Conservation (phyloP, 64 coral and sea anemone species). For the Hydrozoanthus tunicans region DNA sequence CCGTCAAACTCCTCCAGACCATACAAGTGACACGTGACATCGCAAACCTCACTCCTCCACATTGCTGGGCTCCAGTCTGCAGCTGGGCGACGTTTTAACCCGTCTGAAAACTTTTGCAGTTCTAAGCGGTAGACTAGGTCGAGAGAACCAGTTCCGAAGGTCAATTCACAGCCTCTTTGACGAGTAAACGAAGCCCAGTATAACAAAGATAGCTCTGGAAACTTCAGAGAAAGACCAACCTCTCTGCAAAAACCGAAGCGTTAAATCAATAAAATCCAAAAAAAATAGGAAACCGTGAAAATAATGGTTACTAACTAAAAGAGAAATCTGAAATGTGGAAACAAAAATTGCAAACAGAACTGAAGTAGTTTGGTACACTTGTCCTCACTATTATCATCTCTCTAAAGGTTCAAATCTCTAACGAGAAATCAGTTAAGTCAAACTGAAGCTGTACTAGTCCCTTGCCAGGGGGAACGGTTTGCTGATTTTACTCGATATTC, state of each 20-base stretch:
- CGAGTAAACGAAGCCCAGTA: conserved; percentile 97
- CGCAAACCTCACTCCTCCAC: conserved; percentile 71
- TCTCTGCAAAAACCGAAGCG: conserved; percentile 52
- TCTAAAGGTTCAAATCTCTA: no score
- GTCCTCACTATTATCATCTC: no score
- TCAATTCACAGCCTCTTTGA: conserved; percentile 83
- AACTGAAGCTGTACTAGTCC: no score
- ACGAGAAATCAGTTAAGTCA: no score
- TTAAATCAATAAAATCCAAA: background rate
- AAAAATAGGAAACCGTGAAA: background rate
- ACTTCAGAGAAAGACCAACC: conserved; percentile 77
- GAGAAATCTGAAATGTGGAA: no score
- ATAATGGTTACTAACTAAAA: no score
- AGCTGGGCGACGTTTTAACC: conserved; percentile 70
- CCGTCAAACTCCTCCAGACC: conserved; percentile 81
- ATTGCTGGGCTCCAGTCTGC: conserved; percentile 90
- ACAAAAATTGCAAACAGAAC: no score
- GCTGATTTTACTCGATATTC: no score
- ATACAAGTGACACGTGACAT: conserved; percentile 96
- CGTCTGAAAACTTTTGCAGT: conserved; percentile 68
- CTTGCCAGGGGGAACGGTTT: no score
- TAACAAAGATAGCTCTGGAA: conserved; percentile 79
- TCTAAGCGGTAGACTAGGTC: conserved; percentile 75
- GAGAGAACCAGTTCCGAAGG: conserved; percentile 66
- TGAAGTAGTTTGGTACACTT: no score